Evolutionary conservation across 2,113 vertebrate genomes (phyloP).

Genomic region (Varanus komodoensis): DNA sequence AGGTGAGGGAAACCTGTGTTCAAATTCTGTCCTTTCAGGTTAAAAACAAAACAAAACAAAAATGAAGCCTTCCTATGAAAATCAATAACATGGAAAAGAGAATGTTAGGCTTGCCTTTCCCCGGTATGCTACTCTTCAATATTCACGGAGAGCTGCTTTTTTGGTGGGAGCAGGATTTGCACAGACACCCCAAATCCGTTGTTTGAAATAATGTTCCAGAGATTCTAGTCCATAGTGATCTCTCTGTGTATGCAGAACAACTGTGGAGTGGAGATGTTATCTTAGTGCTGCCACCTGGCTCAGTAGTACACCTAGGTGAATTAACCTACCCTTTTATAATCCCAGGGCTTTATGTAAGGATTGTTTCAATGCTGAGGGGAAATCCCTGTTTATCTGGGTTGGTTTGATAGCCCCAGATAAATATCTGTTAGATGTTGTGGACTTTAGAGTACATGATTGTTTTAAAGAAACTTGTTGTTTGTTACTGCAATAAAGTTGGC

Average conservation of each 20-base stretch:
- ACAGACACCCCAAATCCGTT: no score
- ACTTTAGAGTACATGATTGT: not conserved
- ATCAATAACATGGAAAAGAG: not conserved
- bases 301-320: not conserved
- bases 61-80: not conserved
- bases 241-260: no score
- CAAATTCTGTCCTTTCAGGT: not conserved
- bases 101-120: not conserved
- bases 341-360: not conserved
- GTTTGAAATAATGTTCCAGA: not conserved
- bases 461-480: not conserved
- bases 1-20: no score
- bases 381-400: not conserved
- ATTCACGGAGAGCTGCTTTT: not conserved
- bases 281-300: not conserved
- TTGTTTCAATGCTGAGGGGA: not conserved
- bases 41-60: not conserved
- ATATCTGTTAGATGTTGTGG: not conserved
- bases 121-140: not conserved
- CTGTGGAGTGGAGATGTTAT: not conserved
- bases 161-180: not conserved
- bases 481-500: not conserved
- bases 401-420: not conserved
- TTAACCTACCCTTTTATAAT: no score
- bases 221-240: no score